phyloP scores from a whole-genome alignment of 2,888 invertebrate genomes.

The Lissocephala sabroskyi region DNA sequence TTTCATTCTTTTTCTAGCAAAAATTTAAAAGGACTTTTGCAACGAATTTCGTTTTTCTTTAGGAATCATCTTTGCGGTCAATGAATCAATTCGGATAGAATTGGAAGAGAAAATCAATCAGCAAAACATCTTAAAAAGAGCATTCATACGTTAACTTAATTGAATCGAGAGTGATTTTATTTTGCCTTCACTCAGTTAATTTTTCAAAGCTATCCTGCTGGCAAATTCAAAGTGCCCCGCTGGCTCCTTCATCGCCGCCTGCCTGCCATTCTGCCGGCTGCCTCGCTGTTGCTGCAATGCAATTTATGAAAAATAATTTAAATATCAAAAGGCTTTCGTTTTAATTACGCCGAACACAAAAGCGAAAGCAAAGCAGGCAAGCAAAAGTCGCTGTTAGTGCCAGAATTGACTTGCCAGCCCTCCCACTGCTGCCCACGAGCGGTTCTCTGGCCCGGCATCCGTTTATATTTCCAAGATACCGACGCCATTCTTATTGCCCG shows the following conservation, averaged over 20 bases:
- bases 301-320: constrained; percentile 66
- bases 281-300: constrained; percentile 48
- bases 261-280: not conserved
- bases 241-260: not conserved
- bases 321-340: constrained; percentile 67
- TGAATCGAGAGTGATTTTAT: no score
- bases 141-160: no score
- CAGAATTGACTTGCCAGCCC: constrained; percentile 4
- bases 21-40: no score
- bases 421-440: not conserved
- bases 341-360: constrained; percentile 57
- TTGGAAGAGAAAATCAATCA: no score
- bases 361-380: not conserved
- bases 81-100: no score
- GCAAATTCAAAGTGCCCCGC: no score
- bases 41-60: no score
- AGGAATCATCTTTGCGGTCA: no score
- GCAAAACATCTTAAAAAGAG: no score
- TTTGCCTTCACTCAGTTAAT: no score
- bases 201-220: no score
- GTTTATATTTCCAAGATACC: not conserved
- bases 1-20: no score
- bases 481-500: constrained; percentile 56
- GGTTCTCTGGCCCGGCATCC: not conserved
- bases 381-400: not conserved